These are phyloP conservation scores for Ormyrus thymus DNA, from an alignment of 2,888 invertebrate species.

Conservation along the genomic window DNA sequence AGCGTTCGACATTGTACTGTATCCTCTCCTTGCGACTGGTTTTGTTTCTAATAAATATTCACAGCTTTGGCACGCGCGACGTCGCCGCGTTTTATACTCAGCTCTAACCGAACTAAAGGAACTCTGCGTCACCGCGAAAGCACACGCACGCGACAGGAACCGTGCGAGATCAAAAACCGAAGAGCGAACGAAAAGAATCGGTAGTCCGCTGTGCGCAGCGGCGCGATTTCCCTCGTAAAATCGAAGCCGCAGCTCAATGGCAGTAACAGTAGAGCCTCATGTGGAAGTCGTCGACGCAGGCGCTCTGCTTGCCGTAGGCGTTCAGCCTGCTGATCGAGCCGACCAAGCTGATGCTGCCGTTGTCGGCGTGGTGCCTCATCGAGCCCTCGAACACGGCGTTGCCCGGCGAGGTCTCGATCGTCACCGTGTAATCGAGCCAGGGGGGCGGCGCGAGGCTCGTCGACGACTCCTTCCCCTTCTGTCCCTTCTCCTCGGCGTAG, in stretches of 20 bases:
- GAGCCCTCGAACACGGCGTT: slow-evolving; percentile 88
- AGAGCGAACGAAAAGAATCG: slow-evolving; percentile 9
- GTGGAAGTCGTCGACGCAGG: slow-evolving; percentile 84
- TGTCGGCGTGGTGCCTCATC: slow-evolving; percentile 76
- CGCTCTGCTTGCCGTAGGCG: slow-evolving; percentile 87
- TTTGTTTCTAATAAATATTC: no score
- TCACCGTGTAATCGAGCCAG: slow-evolving; percentile 80
- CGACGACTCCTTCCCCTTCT: not conserved
- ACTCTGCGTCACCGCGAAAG: no score
- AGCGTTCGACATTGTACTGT: no score
- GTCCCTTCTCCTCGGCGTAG: not conserved
- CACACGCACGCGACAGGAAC: no score
- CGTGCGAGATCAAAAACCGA: no score
- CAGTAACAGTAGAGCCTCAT: slow-evolving; percentile 89
- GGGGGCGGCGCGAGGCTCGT: slow-evolving; percentile 68
- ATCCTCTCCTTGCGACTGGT: no score
- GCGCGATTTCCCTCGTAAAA: not conserved
- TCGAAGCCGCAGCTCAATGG: slow-evolving; percentile 41
- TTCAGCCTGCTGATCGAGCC: slow-evolving; percentile 88
- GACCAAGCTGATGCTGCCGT: slow-evolving; percentile 76
- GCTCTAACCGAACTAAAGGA: no score
- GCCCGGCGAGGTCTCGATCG: slow-evolving; percentile 81
- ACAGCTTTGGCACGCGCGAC: no score
- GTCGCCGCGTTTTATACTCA: no score
- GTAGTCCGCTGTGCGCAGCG: no score